phyloP scores from a whole-genome alignment of 2,888 invertebrate species.

The Rhogogaster chlorosoma region DNA sequence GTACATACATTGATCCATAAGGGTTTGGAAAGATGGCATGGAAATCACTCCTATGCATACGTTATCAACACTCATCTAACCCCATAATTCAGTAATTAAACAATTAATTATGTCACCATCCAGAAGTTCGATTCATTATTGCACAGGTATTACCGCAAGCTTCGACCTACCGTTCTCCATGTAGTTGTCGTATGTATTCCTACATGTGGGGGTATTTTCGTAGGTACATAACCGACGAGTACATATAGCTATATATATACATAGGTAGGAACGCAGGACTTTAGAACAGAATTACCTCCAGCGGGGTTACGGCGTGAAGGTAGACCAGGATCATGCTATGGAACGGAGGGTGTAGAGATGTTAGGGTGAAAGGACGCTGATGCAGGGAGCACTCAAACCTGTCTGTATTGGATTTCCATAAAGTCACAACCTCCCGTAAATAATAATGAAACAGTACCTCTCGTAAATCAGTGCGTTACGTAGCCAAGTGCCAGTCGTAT shows the following conservation, averaged over 20 bases:
- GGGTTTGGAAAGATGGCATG: not conserved
- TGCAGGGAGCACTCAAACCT: constrained; percentile 41
- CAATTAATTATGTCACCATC: not conserved
- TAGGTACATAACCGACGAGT: not conserved
- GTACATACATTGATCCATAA: too few species aligned
- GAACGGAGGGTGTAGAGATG: not conserved
- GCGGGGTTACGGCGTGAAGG: not conserved
- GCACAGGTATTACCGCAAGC: not conserved
- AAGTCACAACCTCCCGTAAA: constrained; percentile 35
- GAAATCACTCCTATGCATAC: not conserved
- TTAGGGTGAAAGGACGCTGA: constrained; percentile 2
- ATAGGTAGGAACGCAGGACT: not conserved
- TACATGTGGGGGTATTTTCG: not conserved
- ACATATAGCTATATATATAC: not conserved
- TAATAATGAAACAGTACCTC: constrained; percentile 35
- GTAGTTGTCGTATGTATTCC: not conserved
- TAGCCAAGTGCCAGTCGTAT: constrained; percentile 7
- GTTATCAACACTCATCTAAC: not conserved
- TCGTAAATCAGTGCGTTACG: constrained; percentile 42
- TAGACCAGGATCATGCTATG: constrained; percentile 3
- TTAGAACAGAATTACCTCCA: not conserved
- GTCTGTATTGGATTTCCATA: constrained; percentile 47
- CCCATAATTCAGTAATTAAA: not conserved
- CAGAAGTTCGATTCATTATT: not conserved
- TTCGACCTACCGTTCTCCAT: not conserved